Conservation (phyloP, 2,888 invertebrate species). For the Chymomyza caudatula region DNA sequence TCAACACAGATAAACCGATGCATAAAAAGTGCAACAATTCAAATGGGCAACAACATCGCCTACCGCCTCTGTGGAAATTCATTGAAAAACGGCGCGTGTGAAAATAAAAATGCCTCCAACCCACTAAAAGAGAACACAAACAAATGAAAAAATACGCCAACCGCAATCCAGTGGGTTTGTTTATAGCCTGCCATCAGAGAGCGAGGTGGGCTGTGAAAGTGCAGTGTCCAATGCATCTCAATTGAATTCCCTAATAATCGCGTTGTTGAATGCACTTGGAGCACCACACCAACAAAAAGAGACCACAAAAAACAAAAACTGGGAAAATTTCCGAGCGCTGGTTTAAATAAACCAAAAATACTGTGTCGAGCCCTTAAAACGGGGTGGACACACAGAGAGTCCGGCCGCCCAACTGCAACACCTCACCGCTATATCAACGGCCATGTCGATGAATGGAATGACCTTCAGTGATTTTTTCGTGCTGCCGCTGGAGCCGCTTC, state of each 20-base stretch:
- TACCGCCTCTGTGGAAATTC: constrained; percentile 58
- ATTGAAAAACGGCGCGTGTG: constrained; percentile 56
- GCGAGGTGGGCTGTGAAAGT: constrained; percentile 26
- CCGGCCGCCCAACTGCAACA: constrained; percentile 25
- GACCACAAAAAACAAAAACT: background rate
- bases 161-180: constrained; percentile 56
- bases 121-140: constrained; percentile 19
- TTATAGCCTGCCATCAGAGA: background rate
- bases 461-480: constrained; percentile 52
- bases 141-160: constrained; percentile 55
- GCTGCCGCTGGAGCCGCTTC: background rate
- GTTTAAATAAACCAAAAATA: constrained; percentile 63
- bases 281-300: constrained; percentile 5
- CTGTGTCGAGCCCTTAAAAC: background rate
- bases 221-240: constrained; percentile 47
- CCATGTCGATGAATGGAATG: constrained; percentile 43
- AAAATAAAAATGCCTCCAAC: constrained; percentile 11
- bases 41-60: constrained; percentile 55
- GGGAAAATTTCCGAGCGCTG: background rate
- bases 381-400: background rate
- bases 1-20: constrained; percentile 24
- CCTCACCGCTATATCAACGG: background rate
- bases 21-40: constrained; percentile 72
- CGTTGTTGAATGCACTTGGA: constrained; percentile 58
- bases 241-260: constrained; percentile 71